Evolutionary conservation across 1,140 invertebrate genomes (phyloP), one percentile per base, ranked within the genome.

Genomic region (Anthonomus grandis): DNA sequence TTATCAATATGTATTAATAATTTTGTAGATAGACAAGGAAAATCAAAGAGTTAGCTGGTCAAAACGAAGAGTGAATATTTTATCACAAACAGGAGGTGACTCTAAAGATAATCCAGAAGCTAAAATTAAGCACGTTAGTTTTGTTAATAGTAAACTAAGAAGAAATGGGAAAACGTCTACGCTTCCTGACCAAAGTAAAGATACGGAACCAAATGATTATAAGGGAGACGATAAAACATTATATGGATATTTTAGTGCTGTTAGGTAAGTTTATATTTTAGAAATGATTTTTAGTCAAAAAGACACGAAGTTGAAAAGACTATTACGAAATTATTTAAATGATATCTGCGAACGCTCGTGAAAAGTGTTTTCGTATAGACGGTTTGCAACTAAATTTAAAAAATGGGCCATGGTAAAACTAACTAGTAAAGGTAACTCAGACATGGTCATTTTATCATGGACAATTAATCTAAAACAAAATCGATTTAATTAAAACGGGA

Each of bases 101-200:
- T 12, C 19, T 49, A 55, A 38, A 48, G 41, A 63, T 41, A 24
- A 44, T 52, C 24, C 25, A 48, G 61, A 59, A 8, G 13, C n/a
- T 36, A 71, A 71, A 50, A 57, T 52, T n/a, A 79, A 79, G 59
- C 59, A 65, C 2, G 74, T 77, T 15, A 77, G 74, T 60, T 46
- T 68, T 24, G 71, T 73, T 55, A 69, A 72, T 31, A 77, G 75
- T 46, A 61, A 66, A 45, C 31, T 58, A 49, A 62, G 49, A 53
- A 39, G 15, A 17, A 50, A 38, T 6, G 27, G 9, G 18, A 57
- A 27, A 8, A 22, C 34, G 6, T 3, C 47, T 4, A 47, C 25
- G 2, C 4, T 10, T 18, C 4, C 25, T 37, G 54, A 55, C 34
- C 34, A 55, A 22, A 6, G 55, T 39, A 36, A 59, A 55, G 47